A percentile compares a stretch with the other conserved stretches of the same genome.
These are phyloP conservation scores for Spondyliosoma cantharus DNA, from an alignment of 2,797 vertebrate genomes.

Conservation along the genomic window DNA sequence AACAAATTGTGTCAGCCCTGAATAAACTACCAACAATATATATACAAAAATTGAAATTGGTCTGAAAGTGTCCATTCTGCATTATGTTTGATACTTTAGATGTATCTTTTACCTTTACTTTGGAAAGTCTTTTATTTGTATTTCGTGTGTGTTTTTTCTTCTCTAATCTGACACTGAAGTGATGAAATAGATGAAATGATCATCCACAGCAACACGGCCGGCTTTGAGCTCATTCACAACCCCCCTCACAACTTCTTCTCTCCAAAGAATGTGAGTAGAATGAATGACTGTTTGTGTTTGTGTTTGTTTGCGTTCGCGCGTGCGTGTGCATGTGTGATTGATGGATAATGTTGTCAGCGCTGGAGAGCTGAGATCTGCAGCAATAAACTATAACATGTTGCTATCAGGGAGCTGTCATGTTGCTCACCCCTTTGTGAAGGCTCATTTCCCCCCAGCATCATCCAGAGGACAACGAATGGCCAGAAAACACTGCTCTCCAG, in stretches of 20 bases:
- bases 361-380: slow-evolving; percentile 38
- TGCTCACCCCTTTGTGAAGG: slow-evolving; percentile 43
- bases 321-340: slow-evolving; percentile 41
- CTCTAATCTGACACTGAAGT: not conserved
- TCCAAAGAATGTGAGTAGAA: not conserved
- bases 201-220: not conserved
- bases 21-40: not conserved
- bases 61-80: not conserved
- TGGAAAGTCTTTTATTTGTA: not conserved
- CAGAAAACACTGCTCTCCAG: not conserved
- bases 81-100: too few species aligned
- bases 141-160: too few species aligned
- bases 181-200: not conserved
- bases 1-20: not conserved
- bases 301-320: not conserved
- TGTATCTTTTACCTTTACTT: not conserved
- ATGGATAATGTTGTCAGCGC: slow-evolving; percentile 41
- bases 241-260: not conserved
- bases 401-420: slow-evolving; percentile 70
- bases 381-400: slow-evolving; percentile 58
- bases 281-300: not conserved
- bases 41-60: not conserved
- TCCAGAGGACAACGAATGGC: slow-evolving; percentile 21
- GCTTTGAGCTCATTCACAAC: not conserved
- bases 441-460: slow-evolving; percentile 58